These are phyloP conservation scores for Ariolimax columbianus DNA, from an alignment of 2,888 invertebrate species.

Conservation along the genomic window DNA sequence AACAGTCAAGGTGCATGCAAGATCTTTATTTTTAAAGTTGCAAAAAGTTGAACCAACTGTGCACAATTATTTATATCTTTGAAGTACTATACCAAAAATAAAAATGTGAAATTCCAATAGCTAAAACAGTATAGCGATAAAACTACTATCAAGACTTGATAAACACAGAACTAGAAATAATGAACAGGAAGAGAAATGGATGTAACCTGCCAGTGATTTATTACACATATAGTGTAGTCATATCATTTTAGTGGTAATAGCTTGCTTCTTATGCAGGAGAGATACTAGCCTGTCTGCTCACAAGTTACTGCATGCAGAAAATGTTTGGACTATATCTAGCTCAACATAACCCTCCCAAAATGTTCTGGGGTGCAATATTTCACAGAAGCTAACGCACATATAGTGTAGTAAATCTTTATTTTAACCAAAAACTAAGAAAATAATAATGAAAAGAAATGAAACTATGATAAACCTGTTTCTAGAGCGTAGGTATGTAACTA, in stretches of 20 bases:
- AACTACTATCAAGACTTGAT: background rate
- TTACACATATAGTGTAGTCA: background rate
- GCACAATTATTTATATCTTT: constrained; percentile 27
- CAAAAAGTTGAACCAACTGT: constrained; percentile 28
- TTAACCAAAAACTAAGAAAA: too few species aligned
- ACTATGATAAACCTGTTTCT: too few species aligned
- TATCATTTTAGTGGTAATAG: background rate
- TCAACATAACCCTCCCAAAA: too few species aligned
- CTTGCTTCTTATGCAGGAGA: background rate
- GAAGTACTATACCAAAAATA: constrained; percentile 39
- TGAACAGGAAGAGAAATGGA: constrained; percentile 6
- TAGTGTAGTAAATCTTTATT: too few species aligned
- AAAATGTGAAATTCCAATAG: constrained; percentile 9
- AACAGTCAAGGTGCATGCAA: constrained; percentile 33
- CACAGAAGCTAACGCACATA: too few species aligned
- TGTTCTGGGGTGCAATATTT: too few species aligned
- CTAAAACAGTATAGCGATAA: background rate
- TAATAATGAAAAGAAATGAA: too few species aligned
- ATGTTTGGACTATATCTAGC: background rate
- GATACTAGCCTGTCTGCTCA: background rate
- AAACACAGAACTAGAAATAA: constrained; percentile 4
- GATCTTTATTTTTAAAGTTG: constrained; percentile 33
- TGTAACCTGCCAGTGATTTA: constrained; percentile 25
- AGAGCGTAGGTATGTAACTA: too few species aligned
- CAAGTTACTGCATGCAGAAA: background rate